These are phyloP conservation scores for Varanus salvator DNA, from an alignment of 2,113 vertebrate genomes.

Conservation along the genomic window DNA sequence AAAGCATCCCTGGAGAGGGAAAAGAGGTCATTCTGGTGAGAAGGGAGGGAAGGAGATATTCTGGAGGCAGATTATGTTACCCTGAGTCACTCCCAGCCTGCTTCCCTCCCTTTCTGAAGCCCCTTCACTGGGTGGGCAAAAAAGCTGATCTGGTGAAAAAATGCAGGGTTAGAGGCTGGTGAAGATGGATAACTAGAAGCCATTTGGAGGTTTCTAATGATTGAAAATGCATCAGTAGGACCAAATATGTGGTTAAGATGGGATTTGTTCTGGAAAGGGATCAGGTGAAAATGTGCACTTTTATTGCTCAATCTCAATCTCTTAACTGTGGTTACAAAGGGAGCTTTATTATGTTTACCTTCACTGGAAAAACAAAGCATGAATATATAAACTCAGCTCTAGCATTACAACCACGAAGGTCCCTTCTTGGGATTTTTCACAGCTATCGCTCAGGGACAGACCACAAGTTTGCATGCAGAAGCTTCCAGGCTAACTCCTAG, in stretches of 20 bases:
- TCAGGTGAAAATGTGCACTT: neutral
- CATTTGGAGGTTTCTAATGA: too few species aligned
- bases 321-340: neutral
- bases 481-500: neutral
- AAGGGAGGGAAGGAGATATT: too few species aligned
- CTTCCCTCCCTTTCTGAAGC: too few species aligned
- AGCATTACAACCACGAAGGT: neutral
- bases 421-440: neutral
- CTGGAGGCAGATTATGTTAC: too few species aligned
- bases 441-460: neutral
- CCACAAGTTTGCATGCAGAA: neutral
- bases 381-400: neutral
- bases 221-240: too few species aligned
- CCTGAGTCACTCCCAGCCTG: too few species aligned
- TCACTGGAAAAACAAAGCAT: neutral
- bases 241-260: neutral
- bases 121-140: too few species aligned
- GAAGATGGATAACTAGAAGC: too few species aligned
- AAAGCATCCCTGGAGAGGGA: too few species aligned
- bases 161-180: too few species aligned
- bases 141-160: too few species aligned
- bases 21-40: too few species aligned
- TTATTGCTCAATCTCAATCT: neutral
- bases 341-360: neutral
- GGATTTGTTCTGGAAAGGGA: neutral